Percentiles rank a stretch among this genome's conserved stretches.
Evolutionary conservation across 2,113 vertebrate species (phyloP).

Genomic region (Amphilophus citrinellus): DNA sequence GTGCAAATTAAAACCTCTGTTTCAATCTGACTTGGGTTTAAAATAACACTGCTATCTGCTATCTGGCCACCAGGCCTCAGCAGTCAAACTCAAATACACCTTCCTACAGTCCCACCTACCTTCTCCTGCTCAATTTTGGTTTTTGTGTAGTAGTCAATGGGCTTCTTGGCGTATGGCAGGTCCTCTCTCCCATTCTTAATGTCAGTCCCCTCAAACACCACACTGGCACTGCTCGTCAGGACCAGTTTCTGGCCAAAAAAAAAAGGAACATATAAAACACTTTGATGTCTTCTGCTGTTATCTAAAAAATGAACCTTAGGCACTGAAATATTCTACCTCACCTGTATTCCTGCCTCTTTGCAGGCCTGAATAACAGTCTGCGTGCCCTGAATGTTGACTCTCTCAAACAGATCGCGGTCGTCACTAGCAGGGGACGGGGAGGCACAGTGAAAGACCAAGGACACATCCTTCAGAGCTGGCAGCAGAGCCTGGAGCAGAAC

Average conservation of each 20-base stretch:
- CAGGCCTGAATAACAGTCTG: constrained; percentile 89
- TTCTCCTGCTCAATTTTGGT: constrained; percentile 97
- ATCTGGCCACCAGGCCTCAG: neutral
- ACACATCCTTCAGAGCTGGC: constrained; percentile 85
- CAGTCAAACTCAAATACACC: neutral
- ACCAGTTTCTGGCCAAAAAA: constrained; percentile 87
- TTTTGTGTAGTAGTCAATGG: constrained; percentile 96
- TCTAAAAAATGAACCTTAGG: neutral
- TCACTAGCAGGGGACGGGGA: constrained; percentile 91
- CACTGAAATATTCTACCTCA: constrained; percentile 59
- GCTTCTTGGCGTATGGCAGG: constrained; percentile 90
- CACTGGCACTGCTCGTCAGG: constrained; percentile 97
- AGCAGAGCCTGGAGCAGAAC: constrained; percentile 85
- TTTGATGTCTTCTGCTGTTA: neutral
- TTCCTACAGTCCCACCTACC: constrained; percentile 73
- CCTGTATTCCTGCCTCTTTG: constrained; percentile 90
- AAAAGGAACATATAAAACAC: neutral
- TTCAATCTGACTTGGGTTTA: neutral
- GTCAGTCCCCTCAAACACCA: constrained; percentile 93
- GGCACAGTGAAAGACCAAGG: constrained; percentile 93
- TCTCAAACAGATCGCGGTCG: constrained; percentile 89
- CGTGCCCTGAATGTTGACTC: constrained; percentile 91
- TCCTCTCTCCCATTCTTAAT: constrained; percentile 94
- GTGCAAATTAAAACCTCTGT: neutral
- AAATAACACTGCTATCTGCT: neutral